Evolutionary conservation across 2,113 vertebrate species (phyloP).

Genomic region (Datnioides undecimradiatus): DNA sequence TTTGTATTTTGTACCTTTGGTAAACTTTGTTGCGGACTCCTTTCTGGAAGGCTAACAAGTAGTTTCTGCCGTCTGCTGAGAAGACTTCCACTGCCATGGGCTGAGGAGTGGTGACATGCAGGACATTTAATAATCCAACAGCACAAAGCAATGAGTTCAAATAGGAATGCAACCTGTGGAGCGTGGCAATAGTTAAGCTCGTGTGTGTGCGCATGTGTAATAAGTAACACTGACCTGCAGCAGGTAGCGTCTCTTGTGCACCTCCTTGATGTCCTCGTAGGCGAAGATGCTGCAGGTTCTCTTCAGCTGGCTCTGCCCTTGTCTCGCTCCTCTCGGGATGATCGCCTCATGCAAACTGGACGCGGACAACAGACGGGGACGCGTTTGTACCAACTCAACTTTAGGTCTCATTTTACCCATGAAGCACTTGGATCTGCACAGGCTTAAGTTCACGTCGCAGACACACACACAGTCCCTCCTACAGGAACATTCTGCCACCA

Average conservation of each 20-base stretch:
- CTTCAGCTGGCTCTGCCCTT: conserved; percentile 96
- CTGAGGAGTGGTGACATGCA: conserved; percentile 73
- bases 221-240: conserved; percentile 87
- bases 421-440: background rate
- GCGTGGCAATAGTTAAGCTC: too few species aligned
- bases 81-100: conserved; percentile 98
- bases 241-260: conserved; percentile 97
- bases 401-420: background rate
- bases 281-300: conserved; percentile 98
- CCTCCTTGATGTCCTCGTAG: conserved; percentile 98
- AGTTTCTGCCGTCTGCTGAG: conserved; percentile 98
- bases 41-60: conserved; percentile 97
- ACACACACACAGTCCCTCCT: background rate
- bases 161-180: background rate
- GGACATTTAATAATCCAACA: background rate
- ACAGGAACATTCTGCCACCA: background rate
- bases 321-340: conserved; percentile 95
- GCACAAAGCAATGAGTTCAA: background rate
- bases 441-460: background rate
- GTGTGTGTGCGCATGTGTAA: background rate
- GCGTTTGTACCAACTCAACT: background rate
- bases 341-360: conserved; percentile 96
- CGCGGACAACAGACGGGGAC: background rate
- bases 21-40: conserved; percentile 99
- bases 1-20: conserved; percentile 88